Base-by-base conservation (phyloP, 1,140 invertebrate species). In the Globodera ellingtonae region DNA sequence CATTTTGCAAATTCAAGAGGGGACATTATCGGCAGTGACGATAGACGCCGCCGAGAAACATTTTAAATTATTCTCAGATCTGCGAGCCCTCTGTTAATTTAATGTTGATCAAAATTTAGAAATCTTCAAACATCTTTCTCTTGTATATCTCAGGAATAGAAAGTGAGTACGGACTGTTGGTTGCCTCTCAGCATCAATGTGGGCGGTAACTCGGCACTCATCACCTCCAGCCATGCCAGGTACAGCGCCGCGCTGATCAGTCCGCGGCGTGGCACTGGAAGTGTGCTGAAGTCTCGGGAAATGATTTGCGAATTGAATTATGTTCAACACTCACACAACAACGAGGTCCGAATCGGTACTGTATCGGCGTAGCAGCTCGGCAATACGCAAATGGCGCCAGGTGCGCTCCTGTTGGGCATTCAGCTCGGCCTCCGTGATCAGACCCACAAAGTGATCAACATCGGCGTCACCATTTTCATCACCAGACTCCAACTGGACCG, bases 161-260 rank as follows among this genome's bases (percentile, higher is more conserved):
- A 92, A 18, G 91, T 92, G 18, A 92, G 87, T 0, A 92, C 91
- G 83, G 90, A 91, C 50, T 86, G 87, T 78, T 92, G 91, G 85
- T 92, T 92, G n/a, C 91, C 91, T 78, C 91, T 80, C 35, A 92
- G 83, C 24, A 92, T 86, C n/a, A 92, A 80, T 13, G 91, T 90
- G 7, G 91, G 90, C 59, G 91, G 91, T 86, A 91, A 82, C 77
- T 90, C 87, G 62, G 84, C 79, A 6, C 90, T 91, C 21, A 92
- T 82, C 10, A 88, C 89, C 69, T 92, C 91, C 46, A 92, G 72
- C 91, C 91, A 91, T n/a, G 90, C 86, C 90, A 92, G 90, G 84
- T 91, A 92, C 24, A 92, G 82, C 18, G 89, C 89, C 13, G 90
- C 87, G 24, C 89, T 88, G 78, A 90, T 90, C 7, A 90, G 88